phyloP scores from a whole-genome alignment of 1,140 invertebrate genomes.

The Drosophila simulans region DNA sequence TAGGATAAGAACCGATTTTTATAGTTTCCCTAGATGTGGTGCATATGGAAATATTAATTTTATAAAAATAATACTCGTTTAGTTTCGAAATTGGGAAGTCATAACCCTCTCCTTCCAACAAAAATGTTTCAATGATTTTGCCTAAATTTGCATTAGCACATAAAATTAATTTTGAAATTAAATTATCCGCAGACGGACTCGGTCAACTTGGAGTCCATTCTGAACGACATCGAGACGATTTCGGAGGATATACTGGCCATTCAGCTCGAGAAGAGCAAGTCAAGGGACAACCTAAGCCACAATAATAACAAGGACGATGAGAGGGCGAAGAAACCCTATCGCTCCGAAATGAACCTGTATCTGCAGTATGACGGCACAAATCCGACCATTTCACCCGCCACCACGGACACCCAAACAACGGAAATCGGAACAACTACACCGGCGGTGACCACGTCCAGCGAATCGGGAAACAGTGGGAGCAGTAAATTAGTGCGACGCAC shows the following conservation, averaged over 20 bases:
- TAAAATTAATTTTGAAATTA: not conserved
- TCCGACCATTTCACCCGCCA: conserved; percentile 52
- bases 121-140: not conserved
- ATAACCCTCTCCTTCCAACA: not conserved
- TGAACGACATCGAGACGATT: conserved; percentile 86
- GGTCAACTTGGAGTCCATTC: conserved; percentile 85
- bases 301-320: conserved; percentile 49
- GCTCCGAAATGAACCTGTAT: conserved; percentile 83
- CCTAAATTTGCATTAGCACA: not conserved
- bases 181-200: conserved; percentile 64
- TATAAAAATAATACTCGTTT: not conserved
- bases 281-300: conserved; percentile 63
- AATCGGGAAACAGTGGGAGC: conserved; percentile 34
- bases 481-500: conserved; percentile 57
- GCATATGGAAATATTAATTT: no score
- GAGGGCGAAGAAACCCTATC: conserved; percentile 73
- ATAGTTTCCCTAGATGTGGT: not conserved
- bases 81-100: not conserved
- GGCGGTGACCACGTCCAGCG: conserved; percentile 27
- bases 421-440: conserved; percentile 15
- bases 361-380: conserved; percentile 73
- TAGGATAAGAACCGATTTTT: not conserved
- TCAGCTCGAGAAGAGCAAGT: conserved; percentile 74
- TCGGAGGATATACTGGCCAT: conserved; percentile 85
- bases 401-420: conserved; percentile 19